Percentiles rank a stretch among this genome's conserved stretches.
These are phyloP conservation scores for Neopipo cinnamomea DNA, from an alignment of 2,113 vertebrate species.

Conservation along the genomic window DNA sequence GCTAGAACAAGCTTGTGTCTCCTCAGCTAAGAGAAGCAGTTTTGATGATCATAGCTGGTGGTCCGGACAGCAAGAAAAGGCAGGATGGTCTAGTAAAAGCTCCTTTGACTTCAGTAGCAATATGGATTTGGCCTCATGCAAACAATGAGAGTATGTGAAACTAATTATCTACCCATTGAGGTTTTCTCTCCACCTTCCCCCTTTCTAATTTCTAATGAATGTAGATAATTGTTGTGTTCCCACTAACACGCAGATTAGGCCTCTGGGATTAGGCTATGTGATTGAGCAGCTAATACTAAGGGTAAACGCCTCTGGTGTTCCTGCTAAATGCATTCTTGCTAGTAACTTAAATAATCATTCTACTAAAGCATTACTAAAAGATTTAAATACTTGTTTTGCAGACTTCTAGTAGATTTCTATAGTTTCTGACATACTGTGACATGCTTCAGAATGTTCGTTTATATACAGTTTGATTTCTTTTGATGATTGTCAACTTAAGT, in stretches of 20 bases:
- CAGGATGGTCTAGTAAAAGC: slow-evolving; percentile 13
- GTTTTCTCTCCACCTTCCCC: slow-evolving; percentile 10
- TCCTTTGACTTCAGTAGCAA: slow-evolving; percentile 58
- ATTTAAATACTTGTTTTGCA: slow-evolving; percentile 60
- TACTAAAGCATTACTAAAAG: slow-evolving; percentile 51
- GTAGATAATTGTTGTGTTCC: slow-evolving; percentile 71
- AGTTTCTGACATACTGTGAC: slow-evolving; percentile 65
- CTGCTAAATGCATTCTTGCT: slow-evolving; percentile 64
- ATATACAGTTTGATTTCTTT: slow-evolving; percentile 72
- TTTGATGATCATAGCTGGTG: slow-evolving; percentile 68
- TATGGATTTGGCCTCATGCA: slow-evolving; percentile 26
- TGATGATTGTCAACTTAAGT: slow-evolving; percentile 75
- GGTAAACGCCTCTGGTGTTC: slow-evolving; percentile 65
- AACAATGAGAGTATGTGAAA: slow-evolving; percentile 62
- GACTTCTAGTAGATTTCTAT: slow-evolving; percentile 67
- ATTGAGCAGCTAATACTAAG: slow-evolving; percentile 66
- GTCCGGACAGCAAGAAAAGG: slow-evolving; percentile 49
- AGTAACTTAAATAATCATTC: slow-evolving; percentile 61
- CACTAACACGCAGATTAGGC: slow-evolving; percentile 60
- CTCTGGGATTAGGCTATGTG: slow-evolving; percentile 57
- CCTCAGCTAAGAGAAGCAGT: slow-evolving; percentile 1
- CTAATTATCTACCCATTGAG: slow-evolving; percentile 71
- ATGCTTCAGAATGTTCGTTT: slow-evolving; percentile 67
- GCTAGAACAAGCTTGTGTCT: slow-evolving; percentile 41
- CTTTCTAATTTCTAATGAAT: slow-evolving; percentile 56